Evolutionary conservation across 2,797 vertebrate species (phyloP), one percentile per base, ranked within the genome.

Genomic region (Carcharodon carcharias): DNA sequence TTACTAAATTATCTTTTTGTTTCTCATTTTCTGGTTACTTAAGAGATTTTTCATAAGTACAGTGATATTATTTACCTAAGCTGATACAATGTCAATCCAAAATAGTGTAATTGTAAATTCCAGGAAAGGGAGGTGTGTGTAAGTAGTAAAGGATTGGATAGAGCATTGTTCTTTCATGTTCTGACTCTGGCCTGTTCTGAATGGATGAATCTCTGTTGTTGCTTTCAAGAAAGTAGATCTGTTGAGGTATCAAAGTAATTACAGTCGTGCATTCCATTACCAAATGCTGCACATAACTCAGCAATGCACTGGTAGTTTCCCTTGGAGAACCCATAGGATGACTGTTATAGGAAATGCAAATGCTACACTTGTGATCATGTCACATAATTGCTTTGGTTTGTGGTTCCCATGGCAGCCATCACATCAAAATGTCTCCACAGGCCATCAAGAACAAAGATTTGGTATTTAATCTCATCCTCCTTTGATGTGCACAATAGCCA

Each of bases 341-440:
- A 40, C 69, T 71, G 65, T 16, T 73, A 5, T 54, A 35, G 94
- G 69, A 95, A 73, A 56, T 77, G 94, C 23, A 95, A 77, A 77
- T 18, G 69, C 77, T 77, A 95, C 69, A 35, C 94, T 73, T 71
- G 94, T 56, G 67, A 95, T 73, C 94, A 58, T 95, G 45, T 71
- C 94, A 56, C 94, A 95, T 95, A 50, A 73, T 95, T 95, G 67
- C 45, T 65, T 71, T 77, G 45, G 31, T 56, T 95, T 77, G 54
- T n/a, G 5, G 94, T 95, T 95, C 54, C 94, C 50, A 77, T 56
- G 94, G 94, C 94, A 95, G 69, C 89, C 94, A 56, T n/a, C 50
- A 21, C 94, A 95, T 73, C 94, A 73, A 77, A 95, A 95, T 95
- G 94, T 95, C 71, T 95, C 50, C 94, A 31, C 94, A 77, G 94